Evolutionary conservation across 1,140 invertebrate genomes (phyloP).

Genomic region (Lamellibrachia luymesi): DNA sequence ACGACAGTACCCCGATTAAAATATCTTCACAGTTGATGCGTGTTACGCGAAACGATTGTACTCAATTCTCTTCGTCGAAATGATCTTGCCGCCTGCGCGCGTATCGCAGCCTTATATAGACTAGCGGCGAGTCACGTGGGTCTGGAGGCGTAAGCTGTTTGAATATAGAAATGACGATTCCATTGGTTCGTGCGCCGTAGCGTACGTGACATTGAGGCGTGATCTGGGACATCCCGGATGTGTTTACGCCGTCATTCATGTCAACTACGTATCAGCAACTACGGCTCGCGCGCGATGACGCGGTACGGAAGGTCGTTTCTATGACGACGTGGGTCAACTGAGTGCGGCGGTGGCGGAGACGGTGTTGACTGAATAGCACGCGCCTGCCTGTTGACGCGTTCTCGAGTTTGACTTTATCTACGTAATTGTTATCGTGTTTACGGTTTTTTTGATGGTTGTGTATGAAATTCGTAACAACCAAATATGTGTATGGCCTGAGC

Average conservation of each 20-base stretch:
- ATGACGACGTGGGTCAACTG: neutral
- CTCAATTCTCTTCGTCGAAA: neutral
- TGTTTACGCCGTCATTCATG: neutral
- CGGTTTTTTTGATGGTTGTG: neutral
- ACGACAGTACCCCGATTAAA: no score
- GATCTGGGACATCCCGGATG: neutral
- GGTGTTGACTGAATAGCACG: neutral
- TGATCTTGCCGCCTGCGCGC: neutral
- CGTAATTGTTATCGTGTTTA: constrained; percentile 1
- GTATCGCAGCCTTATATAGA: neutral
- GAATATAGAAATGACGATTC: neutral
- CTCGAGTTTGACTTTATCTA: neutral
- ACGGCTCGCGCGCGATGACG: neutral
- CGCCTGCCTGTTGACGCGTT: neutral
- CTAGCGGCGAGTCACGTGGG: neutral
- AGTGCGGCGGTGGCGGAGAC: neutral
- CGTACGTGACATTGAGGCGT: neutral
- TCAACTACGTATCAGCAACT: neutral
- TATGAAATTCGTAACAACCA: no score
- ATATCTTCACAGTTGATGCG: neutral
- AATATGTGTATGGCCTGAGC: neutral
- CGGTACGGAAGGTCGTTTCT: neutral
- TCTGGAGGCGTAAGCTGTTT: neutral
- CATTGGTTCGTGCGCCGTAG: neutral
- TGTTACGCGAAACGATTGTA: neutral